Evolutionary conservation across 2,113 vertebrate species (phyloP), one percentile per base, ranked within the genome.

Genomic region (Psilopogon haemacephalus): DNA sequence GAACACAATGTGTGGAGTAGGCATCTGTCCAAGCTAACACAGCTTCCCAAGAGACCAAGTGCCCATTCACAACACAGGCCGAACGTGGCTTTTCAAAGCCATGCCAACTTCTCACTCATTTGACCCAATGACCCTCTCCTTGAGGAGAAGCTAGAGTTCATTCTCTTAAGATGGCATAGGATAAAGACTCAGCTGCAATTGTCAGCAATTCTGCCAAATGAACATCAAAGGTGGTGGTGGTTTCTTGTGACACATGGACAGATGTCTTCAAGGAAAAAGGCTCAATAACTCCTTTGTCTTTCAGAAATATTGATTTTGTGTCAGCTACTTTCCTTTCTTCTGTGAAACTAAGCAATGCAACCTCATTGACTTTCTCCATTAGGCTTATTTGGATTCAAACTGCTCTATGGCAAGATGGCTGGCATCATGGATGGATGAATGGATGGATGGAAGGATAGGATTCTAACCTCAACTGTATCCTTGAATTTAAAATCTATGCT

Each of bases 401-500:
- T 27, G 63, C 74, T 67, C 5, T 1, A 24, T 12, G 78, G 59
- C 2, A 4, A 68, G 71, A 56, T 33, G 76, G 68, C 15, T 89
- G 82, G 69, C 65, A 89, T 75, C 62, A 83, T 75, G 86, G 82
- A 83, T 32, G 84, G 72, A 86, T 44, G 86, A 86, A 84, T 86
- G 84, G 72, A 89, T 44, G 86, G 88, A 89, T 84, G 37, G 68
- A 69, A 68, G 72, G 60, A 88, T 77, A 90, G 77, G 64, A 77
- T 56, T 84, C 85, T 88, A 88, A 93, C 84, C 88, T 95, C 74
- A 86, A 64, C 77, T 38, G 15, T 64, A 94, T 71, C 88, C 88
- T 88, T 95, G 94, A 91, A 95, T 79, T 93, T 88, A 86, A 89
- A 94, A 94, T 69, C 80, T 59, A n/a, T 67, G 88, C 84, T 94